Percentiles rank a stretch among this genome's conserved stretches.
Conservation (phyloP, 2,888 invertebrate genomes). For the Oxycera nigricornis region DNA sequence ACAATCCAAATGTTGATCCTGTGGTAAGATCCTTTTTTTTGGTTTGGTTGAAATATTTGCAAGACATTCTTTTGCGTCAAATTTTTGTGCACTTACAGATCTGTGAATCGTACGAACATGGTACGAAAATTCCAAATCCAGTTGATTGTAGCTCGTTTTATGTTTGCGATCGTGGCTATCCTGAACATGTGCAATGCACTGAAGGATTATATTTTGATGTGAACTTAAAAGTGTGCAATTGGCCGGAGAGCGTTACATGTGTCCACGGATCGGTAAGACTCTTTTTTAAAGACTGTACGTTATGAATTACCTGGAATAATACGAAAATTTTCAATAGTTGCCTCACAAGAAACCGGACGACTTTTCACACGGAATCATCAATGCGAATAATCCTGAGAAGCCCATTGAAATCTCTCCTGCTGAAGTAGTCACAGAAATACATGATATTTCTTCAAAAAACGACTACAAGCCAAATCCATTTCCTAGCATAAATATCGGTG, state of each 20-base stretch:
- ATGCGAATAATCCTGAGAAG: no score
- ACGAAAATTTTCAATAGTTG: no score
- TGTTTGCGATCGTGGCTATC: constrained; percentile 50
- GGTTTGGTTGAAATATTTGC: background rate
- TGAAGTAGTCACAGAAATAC: no score
- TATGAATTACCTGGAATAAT: background rate
- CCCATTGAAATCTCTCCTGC: no score
- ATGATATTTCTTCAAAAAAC: no score
- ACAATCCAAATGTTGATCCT: background rate
- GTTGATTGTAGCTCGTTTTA: constrained; percentile 55
- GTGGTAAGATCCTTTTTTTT: background rate
- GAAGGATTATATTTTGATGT: constrained; percentile 54
- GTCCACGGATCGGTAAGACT: background rate
- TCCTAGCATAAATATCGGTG: no score
- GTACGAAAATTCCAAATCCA: constrained; percentile 53
- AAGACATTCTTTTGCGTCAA: background rate
- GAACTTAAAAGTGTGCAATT: constrained; percentile 51
- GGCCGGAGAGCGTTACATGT: constrained; percentile 48
- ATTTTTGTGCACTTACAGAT: constrained; percentile 48
- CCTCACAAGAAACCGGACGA: no score
- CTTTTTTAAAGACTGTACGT: background rate
- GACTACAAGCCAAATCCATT: no score
- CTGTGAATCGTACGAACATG: constrained; percentile 49
- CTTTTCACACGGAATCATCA: no score
- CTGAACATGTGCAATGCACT: constrained; percentile 51